phyloP scores from a whole-genome alignment of 2,113 vertebrate species.

The Gorsachius goisagi region DNA sequence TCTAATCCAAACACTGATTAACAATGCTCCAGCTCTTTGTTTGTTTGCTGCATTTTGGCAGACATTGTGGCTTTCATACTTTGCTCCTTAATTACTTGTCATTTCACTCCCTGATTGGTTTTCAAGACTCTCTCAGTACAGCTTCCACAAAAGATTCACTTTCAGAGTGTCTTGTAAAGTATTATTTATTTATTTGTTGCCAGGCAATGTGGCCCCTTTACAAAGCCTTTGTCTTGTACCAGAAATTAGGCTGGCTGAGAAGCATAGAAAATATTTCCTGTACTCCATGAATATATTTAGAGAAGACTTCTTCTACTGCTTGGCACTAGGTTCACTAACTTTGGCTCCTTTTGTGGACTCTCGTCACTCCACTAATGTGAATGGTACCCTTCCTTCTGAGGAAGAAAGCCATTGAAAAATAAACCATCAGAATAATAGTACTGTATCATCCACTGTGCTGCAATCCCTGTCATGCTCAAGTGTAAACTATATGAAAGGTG shows the following conservation, averaged over 20 bases:
- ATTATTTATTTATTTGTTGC: constrained; percentile 38
- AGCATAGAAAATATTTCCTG: neutral
- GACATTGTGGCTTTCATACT: neutral
- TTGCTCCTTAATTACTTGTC: constrained; percentile 58
- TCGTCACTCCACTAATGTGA: neutral
- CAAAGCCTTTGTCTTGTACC: neutral
- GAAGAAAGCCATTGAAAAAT: neutral
- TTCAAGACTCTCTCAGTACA: neutral
- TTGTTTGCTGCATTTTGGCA: constrained; percentile 27
- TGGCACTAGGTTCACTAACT: neutral
- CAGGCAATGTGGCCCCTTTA: neutral
- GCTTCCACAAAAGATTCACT: constrained; percentile 1
- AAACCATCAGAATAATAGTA: neutral
- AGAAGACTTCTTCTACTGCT: neutral
- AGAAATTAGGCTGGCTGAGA: neutral
- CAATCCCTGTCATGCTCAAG: neutral
- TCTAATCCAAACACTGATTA: constrained; percentile 45
- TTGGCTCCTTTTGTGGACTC: neutral
- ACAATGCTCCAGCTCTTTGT: constrained; percentile 21
- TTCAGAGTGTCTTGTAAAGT: neutral
- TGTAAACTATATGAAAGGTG: neutral
- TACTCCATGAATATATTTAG: neutral
- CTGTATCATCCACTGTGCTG: neutral
- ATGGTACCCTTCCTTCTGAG: neutral
- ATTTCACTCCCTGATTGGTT: constrained; percentile 8